Conservation (phyloP, 2,797 vertebrate genomes). For the Agapornis canus region DNA sequence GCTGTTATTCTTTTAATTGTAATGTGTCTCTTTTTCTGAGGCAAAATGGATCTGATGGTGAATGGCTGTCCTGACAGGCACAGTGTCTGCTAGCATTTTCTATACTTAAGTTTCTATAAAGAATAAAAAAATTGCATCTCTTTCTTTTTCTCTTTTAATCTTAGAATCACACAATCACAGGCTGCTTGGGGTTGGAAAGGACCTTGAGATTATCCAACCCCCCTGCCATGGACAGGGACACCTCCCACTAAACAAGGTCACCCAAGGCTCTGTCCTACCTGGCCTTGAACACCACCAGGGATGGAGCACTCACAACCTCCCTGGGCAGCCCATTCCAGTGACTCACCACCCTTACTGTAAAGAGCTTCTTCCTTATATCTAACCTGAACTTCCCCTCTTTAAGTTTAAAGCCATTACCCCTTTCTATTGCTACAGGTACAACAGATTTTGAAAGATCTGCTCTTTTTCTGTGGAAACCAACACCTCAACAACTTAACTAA, state of each 20-base stretch:
- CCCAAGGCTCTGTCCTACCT: not conserved
- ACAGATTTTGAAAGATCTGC: not conserved
- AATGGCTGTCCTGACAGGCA: not conserved
- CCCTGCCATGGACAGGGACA: not conserved
- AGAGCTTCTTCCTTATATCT: not conserved
- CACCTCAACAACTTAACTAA: not conserved
- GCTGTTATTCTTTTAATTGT: slow-evolving; percentile 18
- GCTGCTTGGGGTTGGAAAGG: not conserved
- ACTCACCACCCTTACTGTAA: not conserved
- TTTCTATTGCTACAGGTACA: not conserved
- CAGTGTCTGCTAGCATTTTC: not conserved
- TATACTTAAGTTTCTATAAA: not conserved
- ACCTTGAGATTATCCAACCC: not conserved
- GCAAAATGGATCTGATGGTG: not conserved
- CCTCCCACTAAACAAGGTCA: not conserved
- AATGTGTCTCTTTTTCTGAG: not conserved
- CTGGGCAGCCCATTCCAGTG: not conserved
- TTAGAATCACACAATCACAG: not conserved
- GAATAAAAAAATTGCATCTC: not conserved
- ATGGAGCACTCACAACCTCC: not conserved
- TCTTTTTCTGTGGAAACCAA: not conserved
- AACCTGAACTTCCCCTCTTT: not conserved
- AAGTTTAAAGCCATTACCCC: not conserved
- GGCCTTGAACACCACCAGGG: not conserved
- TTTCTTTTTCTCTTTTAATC: not conserved